Conservation (phyloP, 2,113 vertebrate species). For the Apistogramma diplotaenia region DNA sequence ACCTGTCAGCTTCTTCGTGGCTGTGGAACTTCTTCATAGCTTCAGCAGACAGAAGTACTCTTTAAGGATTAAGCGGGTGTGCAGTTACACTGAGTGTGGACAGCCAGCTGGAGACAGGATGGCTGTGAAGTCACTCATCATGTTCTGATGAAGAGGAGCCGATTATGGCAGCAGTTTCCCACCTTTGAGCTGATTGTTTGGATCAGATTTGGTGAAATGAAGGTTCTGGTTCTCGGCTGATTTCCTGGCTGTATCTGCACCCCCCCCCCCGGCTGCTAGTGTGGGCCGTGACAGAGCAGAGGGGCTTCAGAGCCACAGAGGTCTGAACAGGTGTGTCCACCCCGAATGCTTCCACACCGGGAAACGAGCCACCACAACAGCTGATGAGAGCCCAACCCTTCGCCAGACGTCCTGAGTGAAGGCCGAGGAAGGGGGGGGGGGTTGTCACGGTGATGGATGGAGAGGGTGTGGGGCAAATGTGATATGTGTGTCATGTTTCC, state of each 20-base stretch:
- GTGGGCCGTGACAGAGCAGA: not conserved
- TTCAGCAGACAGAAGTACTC: not conserved
- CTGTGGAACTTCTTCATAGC: accelerated
- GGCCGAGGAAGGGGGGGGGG: not conserved
- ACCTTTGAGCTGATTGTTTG: too few species aligned
- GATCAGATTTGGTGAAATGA: too few species aligned
- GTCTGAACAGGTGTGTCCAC: slow-evolving; percentile 23
- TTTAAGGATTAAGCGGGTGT: not conserved
- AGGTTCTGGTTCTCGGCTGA: too few species aligned
- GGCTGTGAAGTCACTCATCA: too few species aligned
- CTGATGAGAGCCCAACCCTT: not conserved
- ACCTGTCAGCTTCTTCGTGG: not conserved
- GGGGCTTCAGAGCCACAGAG: not conserved
- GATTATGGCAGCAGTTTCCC: too few species aligned
- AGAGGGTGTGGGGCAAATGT: slow-evolving; percentile 22
- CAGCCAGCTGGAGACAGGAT: not conserved
- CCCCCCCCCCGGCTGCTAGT: accelerated
- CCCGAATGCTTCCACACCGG: slow-evolving; percentile 15
- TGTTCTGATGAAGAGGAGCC: too few species aligned
- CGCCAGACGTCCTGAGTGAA: not conserved
- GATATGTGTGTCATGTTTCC: not conserved
- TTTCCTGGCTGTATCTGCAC: too few species aligned
- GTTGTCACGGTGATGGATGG: slow-evolving; percentile 37
- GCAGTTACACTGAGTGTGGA: not conserved
- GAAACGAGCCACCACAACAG: slow-evolving; percentile 18